A percentile compares a stretch with the other conserved stretches of the same genome.
These are phyloP conservation scores for Anabas testudineus DNA, from an alignment of 2,797 vertebrate species.

Conservation along the genomic window DNA sequence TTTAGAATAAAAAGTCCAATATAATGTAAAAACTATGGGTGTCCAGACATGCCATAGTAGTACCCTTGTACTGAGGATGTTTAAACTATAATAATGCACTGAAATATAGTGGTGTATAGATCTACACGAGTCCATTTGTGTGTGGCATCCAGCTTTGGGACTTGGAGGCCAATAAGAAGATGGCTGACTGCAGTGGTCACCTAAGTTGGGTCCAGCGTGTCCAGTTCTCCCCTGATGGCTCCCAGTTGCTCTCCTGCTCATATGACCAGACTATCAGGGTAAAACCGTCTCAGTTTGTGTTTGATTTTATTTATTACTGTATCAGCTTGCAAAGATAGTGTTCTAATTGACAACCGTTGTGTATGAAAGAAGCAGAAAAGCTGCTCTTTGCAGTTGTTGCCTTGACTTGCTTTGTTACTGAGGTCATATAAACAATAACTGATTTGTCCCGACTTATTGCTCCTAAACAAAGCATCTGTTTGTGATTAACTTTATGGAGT, in stretches of 20 bases:
- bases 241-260: slow-evolving; percentile 94
- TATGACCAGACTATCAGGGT: slow-evolving; percentile 96
- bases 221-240: slow-evolving; percentile 92
- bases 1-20: too few relatives aligned
- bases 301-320: background rate
- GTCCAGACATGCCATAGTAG: too few relatives aligned
- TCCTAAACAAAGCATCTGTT: slow-evolving; percentile 2
- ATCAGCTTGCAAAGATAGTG: background rate
- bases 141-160: slow-evolving; percentile 90
- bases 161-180: slow-evolving; percentile 88
- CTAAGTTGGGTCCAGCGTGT: slow-evolving; percentile 96
- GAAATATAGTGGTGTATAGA: background rate
- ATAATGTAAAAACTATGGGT: too few relatives aligned
- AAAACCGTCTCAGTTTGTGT: slow-evolving; percentile 48
- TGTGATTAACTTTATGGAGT: background rate
- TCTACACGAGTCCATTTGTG: background rate
- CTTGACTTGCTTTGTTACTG: slow-evolving; percentile 6
- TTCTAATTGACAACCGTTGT: too few relatives aligned
- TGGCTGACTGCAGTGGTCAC: slow-evolving; percentile 94
- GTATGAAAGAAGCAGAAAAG: background rate
- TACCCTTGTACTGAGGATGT: background rate
- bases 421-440: slow-evolving; percentile 2
- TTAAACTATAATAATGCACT: background rate
- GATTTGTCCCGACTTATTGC: slow-evolving; percentile 9
- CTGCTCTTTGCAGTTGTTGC: background rate